phyloP scores from a whole-genome alignment of 2,888 invertebrate genomes.

The Luperina nickerlii region DNA sequence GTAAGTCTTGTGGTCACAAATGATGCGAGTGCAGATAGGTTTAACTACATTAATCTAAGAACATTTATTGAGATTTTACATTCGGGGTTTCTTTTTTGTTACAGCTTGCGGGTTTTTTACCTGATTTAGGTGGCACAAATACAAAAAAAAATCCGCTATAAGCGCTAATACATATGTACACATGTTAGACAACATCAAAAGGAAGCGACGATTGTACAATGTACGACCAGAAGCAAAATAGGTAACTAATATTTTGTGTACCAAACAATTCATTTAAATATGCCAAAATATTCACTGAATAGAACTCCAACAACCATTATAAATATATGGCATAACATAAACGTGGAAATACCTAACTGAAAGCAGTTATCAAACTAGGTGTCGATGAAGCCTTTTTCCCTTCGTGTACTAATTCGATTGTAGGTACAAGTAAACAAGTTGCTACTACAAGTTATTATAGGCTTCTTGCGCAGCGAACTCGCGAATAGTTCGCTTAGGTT shows the following conservation, averaged over 20 bases:
- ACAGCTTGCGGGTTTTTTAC: neutral
- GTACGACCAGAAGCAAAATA: slow-evolving; percentile 37
- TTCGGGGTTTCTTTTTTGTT: neutral
- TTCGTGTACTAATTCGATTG: slow-evolving; percentile 67
- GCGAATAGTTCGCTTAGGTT: slow-evolving; percentile 44
- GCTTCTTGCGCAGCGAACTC: slow-evolving; percentile 42
- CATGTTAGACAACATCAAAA: slow-evolving; percentile 19
- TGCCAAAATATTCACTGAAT: slow-evolving; percentile 2
- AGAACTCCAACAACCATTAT: neutral
- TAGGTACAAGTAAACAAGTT: slow-evolving; percentile 58
- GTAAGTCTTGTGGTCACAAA: slow-evolving; percentile 5
- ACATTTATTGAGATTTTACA: neutral
- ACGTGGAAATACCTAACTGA: slow-evolving; percentile 40
- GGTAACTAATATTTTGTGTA: slow-evolving; percentile 4
- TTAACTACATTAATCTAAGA: neutral
- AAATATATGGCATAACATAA: neutral
- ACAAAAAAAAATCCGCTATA: neutral
- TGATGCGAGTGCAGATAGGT: neutral
- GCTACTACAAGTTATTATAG: slow-evolving; percentile 45
- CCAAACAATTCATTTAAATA: slow-evolving; percentile 3
- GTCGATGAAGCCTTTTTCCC: slow-evolving; percentile 66
- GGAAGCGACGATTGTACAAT: slow-evolving; percentile 29
- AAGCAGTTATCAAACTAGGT: slow-evolving; percentile 61
- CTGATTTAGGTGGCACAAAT: neutral
- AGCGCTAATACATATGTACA: neutral